Percentiles rank a stretch among this genome's conserved stretches.
phyloP scores from a whole-genome alignment of 2,797 vertebrate genomes.

The Siniperca scherzeri region DNA sequence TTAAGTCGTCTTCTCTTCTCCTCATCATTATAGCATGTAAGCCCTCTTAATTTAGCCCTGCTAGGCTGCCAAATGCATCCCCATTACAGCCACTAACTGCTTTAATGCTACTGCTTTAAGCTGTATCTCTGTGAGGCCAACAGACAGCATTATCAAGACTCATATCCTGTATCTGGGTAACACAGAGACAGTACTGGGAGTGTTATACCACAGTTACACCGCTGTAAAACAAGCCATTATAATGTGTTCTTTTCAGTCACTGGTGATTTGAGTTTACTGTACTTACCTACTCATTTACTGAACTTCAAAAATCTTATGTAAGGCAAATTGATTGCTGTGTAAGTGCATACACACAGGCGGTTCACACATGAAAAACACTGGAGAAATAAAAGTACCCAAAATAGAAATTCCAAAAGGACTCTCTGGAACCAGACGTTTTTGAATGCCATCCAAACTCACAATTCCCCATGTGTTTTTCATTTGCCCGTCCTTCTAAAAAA shows the following conservation, averaged over 20 bases:
- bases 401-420: constrained; percentile 77
- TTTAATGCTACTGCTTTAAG: constrained; percentile 72
- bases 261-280: constrained; percentile 29
- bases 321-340: constrained; percentile 45
- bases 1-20: constrained; percentile 67
- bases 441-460: constrained; percentile 73
- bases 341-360: constrained; percentile 45
- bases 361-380: constrained; percentile 59
- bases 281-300: constrained; percentile 45
- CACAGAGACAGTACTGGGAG: constrained; percentile 33
- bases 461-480: constrained; percentile 83
- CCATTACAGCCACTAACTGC: constrained; percentile 70
- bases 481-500: constrained; percentile 67
- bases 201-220: constrained; percentile 34
- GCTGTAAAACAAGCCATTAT: constrained; percentile 34
- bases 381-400: constrained; percentile 64
- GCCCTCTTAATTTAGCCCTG: constrained; percentile 78
- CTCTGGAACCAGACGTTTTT: constrained; percentile 73
- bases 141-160: constrained; percentile 46
- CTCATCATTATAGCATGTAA: constrained; percentile 75
- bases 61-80: constrained; percentile 71
- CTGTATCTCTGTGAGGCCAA: constrained; percentile 46
- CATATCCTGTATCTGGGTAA: constrained; percentile 40
- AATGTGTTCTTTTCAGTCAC: constrained; percentile 33
- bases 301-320: constrained; percentile 41